Conservation (phyloP, 2,888 invertebrate genomes). For the Nephrotoma guestfalica region DNA sequence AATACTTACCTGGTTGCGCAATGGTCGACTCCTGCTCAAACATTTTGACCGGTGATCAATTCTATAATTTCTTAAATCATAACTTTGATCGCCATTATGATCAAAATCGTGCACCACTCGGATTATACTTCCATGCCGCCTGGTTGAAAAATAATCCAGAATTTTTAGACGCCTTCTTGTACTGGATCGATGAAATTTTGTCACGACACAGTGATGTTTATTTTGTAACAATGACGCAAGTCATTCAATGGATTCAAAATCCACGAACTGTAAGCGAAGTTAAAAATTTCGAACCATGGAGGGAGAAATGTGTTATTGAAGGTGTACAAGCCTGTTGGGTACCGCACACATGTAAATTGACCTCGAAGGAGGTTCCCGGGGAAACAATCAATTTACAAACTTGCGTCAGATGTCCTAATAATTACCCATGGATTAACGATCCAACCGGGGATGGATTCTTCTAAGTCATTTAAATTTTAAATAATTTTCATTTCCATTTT, state of each 20-base stretch:
- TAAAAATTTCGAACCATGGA: conserved; percentile 88
- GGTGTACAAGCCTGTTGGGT: conserved; percentile 73
- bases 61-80: conserved; percentile 86
- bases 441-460: conserved; percentile 62
- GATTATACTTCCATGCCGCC: conserved; percentile 86
- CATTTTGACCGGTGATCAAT: conserved; percentile 81
- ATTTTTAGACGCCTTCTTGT: conserved; percentile 79
- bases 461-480: conserved; percentile 40
- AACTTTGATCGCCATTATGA: conserved; percentile 88
- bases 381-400: conserved; percentile 89
- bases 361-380: conserved; percentile 84
- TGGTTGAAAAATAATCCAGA: conserved; percentile 90
- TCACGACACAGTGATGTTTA: conserved; percentile 80
- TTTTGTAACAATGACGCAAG: conserved; percentile 92
- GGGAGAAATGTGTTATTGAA: conserved; percentile 84
- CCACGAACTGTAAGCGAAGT: conserved; percentile 70
- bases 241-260: conserved; percentile 91
- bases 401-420: conserved; percentile 83
- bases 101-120: conserved; percentile 76
- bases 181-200: conserved; percentile 83
- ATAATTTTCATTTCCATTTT: background rate
- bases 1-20: conserved; percentile 78
- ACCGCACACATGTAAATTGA: conserved; percentile 80
- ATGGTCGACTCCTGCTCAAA: conserved; percentile 94
- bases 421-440: conserved; percentile 90